Conservation (phyloP, 2,113 vertebrate species). For the Heptranchias perlo region DNA sequence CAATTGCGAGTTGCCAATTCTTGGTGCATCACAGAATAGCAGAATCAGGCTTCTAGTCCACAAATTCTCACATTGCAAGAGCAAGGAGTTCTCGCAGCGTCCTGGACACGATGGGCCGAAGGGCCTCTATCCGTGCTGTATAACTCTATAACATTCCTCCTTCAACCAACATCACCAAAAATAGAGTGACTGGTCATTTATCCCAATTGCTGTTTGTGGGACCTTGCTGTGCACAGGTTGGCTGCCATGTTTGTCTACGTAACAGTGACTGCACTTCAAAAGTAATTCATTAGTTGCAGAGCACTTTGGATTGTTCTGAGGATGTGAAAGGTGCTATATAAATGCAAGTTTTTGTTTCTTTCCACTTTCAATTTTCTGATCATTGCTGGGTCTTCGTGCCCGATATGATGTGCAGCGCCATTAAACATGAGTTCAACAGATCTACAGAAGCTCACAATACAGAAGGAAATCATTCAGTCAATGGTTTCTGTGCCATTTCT, state of each 20-base stretch:
- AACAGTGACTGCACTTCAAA: background rate
- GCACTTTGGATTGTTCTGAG: background rate
- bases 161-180: background rate
- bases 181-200: background rate
- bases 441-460: background rate
- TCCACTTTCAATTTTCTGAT: background rate
- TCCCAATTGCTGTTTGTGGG: background rate
- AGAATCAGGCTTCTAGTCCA: background rate
- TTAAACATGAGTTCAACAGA: background rate
- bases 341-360: background rate
- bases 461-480: background rate
- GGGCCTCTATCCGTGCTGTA: too few relatives aligned
- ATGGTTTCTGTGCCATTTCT: background rate
- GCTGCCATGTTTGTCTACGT: background rate
- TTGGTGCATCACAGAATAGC: background rate
- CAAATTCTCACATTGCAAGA: background rate
- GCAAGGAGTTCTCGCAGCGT: background rate
- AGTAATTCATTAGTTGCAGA: background rate
- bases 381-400: background rate
- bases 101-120: too few relatives aligned
- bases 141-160: background rate
- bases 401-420: background rate
- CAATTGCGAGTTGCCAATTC: background rate
- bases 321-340: background rate
- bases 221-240: background rate